phyloP scores from a whole-genome alignment of 2,113 vertebrate species.

The Hydropotes inermis region DNA sequence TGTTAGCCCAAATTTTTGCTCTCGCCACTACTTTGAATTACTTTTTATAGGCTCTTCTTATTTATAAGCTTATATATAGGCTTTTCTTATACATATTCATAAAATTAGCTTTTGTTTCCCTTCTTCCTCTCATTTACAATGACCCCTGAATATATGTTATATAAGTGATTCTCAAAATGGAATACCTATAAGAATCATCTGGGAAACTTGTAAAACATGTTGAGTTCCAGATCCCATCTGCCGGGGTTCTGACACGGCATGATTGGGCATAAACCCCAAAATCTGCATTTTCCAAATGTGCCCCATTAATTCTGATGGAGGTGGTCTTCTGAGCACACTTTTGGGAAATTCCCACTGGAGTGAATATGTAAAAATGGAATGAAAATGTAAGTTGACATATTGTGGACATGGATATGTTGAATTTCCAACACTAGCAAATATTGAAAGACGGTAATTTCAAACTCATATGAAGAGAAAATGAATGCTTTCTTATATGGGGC shows the following conservation, averaged over 20 bases:
- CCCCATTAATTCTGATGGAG: background rate
- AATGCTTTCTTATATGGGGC: background rate
- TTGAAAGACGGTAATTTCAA: background rate
- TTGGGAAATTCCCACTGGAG: background rate
- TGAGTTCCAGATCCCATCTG: background rate
- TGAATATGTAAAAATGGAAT: background rate
- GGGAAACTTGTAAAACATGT: background rate
- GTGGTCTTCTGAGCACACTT: background rate
- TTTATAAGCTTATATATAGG: background rate
- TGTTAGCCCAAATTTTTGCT: background rate
- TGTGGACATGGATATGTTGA: background rate
- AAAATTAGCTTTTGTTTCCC: constrained; percentile 1
- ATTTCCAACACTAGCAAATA: constrained; percentile 12
- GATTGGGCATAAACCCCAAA: background rate
- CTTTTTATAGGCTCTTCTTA: background rate
- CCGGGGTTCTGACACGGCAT: background rate
- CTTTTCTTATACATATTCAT: background rate
- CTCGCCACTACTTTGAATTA: background rate
- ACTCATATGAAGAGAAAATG: background rate
- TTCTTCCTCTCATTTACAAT: background rate
- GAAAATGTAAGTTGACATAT: background rate
- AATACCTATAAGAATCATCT: background rate
- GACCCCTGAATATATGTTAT: background rate
- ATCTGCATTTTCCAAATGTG: background rate
- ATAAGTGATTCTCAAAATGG: background rate